phyloP scores from a whole-genome alignment of 2,797 vertebrate species.

The Myotis myotis region DNA sequence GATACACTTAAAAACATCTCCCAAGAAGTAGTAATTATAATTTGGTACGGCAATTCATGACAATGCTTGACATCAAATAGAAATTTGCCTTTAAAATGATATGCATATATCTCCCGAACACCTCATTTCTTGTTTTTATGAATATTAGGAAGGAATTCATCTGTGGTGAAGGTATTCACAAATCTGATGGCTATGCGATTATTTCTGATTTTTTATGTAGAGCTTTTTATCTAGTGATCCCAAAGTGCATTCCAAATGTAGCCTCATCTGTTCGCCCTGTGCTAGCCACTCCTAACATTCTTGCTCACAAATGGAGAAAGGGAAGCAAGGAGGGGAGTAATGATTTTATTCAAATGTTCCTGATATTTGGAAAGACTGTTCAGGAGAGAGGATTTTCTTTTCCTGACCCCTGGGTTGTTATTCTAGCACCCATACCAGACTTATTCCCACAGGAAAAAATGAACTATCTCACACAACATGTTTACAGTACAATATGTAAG shows the following conservation, averaged over 20 bases:
- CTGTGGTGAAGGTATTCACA: background rate
- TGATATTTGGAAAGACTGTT: background rate
- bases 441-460: background rate
- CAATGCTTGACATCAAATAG: constrained; percentile 30
- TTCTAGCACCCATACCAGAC: background rate
- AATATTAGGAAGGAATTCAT: background rate
- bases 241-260: background rate
- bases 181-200: background rate
- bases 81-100: constrained; percentile 57
- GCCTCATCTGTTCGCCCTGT: background rate
- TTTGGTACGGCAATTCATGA: background rate
- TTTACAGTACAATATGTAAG: constrained; percentile 55
- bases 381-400: background rate
- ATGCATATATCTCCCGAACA: background rate
- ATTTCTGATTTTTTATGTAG: constrained; percentile 13
- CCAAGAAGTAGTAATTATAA: constrained; percentile 28
- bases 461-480: background rate
- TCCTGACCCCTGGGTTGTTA: background rate
- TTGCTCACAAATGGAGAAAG: background rate
- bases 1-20: background rate
- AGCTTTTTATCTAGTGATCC: background rate
- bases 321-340: background rate
- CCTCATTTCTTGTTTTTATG: constrained; percentile 50
- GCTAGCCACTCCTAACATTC: background rate
- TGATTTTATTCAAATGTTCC: constrained; percentile 1